Percentiles rank a stretch among this genome's conserved stretches.
phyloP scores from a whole-genome alignment of 2,888 invertebrate genomes.

The Standfussiana lucernea region DNA sequence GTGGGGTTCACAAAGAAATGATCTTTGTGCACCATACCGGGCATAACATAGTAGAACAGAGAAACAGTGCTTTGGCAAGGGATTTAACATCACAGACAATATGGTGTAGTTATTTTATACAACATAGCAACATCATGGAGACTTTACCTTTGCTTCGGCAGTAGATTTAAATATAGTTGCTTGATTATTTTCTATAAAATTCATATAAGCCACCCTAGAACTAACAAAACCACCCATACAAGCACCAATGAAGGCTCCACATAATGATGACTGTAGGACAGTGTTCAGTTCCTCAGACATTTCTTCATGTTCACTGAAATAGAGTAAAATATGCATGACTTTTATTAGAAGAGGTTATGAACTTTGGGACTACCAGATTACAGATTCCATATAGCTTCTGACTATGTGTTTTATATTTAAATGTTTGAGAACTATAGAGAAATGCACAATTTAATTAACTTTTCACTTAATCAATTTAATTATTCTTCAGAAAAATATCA shows the following conservation, averaged over 20 bases:
- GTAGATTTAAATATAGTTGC: slow-evolving; percentile 93
- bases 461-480: background rate
- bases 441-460: background rate
- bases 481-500: background rate
- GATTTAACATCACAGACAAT: background rate
- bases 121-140: background rate
- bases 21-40: background rate
- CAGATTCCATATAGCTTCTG: too few species aligned
- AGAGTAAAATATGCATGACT: background rate
- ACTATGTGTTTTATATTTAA: background rate
- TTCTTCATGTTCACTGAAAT: slow-evolving; percentile 92
- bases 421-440: background rate
- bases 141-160: slow-evolving; percentile 91
- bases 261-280: slow-evolving; percentile 90
- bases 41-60: background rate
- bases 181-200: slow-evolving; percentile 94
- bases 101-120: background rate
- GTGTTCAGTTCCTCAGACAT: slow-evolving; percentile 91
- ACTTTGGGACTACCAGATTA: background rate
- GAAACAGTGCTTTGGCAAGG: background rate
- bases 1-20: background rate
- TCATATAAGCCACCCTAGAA: slow-evolving; percentile 91
- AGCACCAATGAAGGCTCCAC: slow-evolving; percentile 92
- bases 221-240: slow-evolving; percentile 92
- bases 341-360: background rate